Conservation (phyloP, 2,797 vertebrate genomes). For the Hozukius guyotensis region DNA sequence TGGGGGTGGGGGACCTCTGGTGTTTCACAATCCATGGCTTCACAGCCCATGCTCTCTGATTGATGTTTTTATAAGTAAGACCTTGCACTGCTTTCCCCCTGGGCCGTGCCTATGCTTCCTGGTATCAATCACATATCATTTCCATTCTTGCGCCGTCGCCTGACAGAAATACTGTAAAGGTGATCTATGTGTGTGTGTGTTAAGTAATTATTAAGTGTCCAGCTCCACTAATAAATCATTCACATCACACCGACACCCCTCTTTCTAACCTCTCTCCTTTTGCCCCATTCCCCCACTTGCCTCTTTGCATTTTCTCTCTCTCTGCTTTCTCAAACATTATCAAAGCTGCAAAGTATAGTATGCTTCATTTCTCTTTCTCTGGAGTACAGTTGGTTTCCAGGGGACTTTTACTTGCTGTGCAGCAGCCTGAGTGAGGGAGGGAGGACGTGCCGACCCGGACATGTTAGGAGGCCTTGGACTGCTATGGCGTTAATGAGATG, state of each 20-base stretch:
- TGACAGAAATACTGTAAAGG: conserved; percentile 87
- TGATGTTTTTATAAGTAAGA: conserved; percentile 88
- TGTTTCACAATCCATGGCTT: conserved; percentile 69
- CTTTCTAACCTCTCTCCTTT: conserved; percentile 40
- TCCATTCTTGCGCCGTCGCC: conserved; percentile 78
- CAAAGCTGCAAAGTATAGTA: conserved; percentile 17
- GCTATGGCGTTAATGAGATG: conserved; percentile 75
- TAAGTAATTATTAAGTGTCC: conserved; percentile 88
- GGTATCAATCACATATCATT: conserved; percentile 87
- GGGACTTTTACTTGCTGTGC: conserved; percentile 57
- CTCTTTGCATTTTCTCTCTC: conserved; percentile 36
- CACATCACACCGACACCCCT: conserved; percentile 53
- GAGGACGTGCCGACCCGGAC: conserved; percentile 32
- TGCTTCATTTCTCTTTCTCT: conserved; percentile 11
- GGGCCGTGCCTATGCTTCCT: conserved; percentile 76
- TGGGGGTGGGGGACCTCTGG: conserved; percentile 50
- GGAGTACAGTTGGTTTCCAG: conserved; percentile 33
- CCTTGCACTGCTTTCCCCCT: conserved; percentile 79
- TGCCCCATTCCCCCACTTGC: conserved; percentile 21
- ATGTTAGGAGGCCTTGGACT: conserved; percentile 57
- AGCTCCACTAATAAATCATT: conserved; percentile 82
- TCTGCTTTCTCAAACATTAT: conserved; percentile 40
- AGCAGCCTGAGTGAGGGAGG: conserved; percentile 21
- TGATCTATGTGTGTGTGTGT: conserved; percentile 82
- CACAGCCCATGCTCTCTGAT: conserved; percentile 76